Base-by-base conservation (phyloP, 2,888 invertebrate genomes). In the Drosophila mulleri region DNA sequence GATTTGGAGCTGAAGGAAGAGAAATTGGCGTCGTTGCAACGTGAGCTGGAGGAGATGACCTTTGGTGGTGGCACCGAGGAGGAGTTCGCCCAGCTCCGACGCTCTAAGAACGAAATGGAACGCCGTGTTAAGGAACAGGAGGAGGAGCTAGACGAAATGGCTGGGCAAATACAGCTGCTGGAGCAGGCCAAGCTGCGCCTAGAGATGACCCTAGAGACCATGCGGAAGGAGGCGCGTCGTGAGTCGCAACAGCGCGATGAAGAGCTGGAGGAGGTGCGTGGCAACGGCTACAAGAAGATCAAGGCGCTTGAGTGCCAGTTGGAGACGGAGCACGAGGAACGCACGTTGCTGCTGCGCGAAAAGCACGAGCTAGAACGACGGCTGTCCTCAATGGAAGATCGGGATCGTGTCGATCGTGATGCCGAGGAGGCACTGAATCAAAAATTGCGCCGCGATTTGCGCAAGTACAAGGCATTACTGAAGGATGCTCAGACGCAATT, bases 71-170 rank as follows among this genome's bases (percentile, higher is more conserved):
- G 96, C 72, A 97, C 97, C 0, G 98, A 98, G 64, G 97, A 97
- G 91, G 98, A 98, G 93, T 95, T 97, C 45, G 96, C 96, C 8
- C 94, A 96, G 60, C 94, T 98, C 83, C 95, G 98, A 74, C 96
- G 97, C 83, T 95, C 95, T 23, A 97, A 97, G 91, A 95, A 97
- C 78, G 98, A 98, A 80, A 94, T 98, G 72, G 98, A 98, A 92
- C 94, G 97, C 47, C 96, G 97, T 75, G 94, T 96, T 37, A 95
- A 97, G 73, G 97, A 97, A 91, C 97, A 97, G 93, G 98, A 98
- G 91, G 98, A 99, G 92, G 99, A 99, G 92, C 94, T 99, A 58
- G 99, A 99, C 91, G 99, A 99, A 91, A 95, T 98, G 91, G 98
- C 98, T 4, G 98, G 98, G 6, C 97, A 97, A 93, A 96, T 97